phyloP scores from a whole-genome alignment of 2,797 vertebrate genomes.

The Toxotes lorentzi region DNA sequence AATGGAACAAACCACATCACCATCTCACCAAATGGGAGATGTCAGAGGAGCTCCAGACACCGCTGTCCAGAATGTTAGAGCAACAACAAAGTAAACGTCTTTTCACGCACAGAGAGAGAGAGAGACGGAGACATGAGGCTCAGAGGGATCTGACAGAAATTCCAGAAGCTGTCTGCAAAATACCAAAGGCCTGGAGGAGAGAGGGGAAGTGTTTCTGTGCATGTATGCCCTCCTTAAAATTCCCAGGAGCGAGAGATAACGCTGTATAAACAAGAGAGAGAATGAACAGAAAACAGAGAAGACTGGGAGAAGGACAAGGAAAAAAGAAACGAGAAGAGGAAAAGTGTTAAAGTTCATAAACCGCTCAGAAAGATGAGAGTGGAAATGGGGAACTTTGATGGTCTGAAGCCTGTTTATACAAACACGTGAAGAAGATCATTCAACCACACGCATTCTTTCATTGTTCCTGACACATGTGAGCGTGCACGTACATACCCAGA shows the following conservation, averaged over 20 bases:
- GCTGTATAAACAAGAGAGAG: slow-evolving; percentile 40
- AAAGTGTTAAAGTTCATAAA: slow-evolving; percentile 2
- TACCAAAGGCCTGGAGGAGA: slow-evolving; percentile 56
- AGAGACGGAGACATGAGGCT: background rate
- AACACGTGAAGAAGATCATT: slow-evolving; percentile 2
- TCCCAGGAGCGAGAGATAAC: slow-evolving; percentile 53
- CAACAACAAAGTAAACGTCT: background rate
- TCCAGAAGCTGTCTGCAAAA: slow-evolving; percentile 59
- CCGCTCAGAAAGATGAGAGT: background rate
- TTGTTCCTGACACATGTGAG: slow-evolving; percentile 11
- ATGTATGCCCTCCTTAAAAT: slow-evolving; percentile 45
- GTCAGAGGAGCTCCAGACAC: slow-evolving; percentile 48
- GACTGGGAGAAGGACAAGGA: background rate
- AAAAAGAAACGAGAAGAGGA: slow-evolving; percentile 1
- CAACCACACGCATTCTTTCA: background rate
- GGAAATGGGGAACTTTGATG: background rate
- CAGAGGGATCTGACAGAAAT: slow-evolving; percentile 44
- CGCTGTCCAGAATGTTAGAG: background rate
- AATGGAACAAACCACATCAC: slow-evolving; percentile 80
- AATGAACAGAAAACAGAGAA: slow-evolving; percentile 27
- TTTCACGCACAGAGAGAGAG: slow-evolving; percentile 22
- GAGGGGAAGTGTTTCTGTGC: slow-evolving; percentile 47
- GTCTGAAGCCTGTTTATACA: background rate
- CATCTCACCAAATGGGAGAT: slow-evolving; percentile 35
- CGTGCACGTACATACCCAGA: slow-evolving; percentile 74